These are phyloP conservation scores for Dunckerocampus dactyliophorus DNA, from an alignment of 2,113 vertebrate species.

Conservation along the genomic window DNA sequence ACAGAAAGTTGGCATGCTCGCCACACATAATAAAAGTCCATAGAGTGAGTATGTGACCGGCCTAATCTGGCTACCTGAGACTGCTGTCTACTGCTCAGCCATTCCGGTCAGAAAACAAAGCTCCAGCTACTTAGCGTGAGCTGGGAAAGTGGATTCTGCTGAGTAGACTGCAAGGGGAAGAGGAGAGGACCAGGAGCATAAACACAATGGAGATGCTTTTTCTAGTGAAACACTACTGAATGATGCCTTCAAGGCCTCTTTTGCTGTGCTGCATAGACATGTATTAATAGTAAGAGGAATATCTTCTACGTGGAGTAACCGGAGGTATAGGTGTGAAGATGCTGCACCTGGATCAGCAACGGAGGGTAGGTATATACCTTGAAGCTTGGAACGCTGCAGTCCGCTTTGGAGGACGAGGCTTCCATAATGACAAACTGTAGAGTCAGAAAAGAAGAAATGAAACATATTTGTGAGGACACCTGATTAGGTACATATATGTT, in stretches of 20 bases:
- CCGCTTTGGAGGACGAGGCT: slow-evolving; percentile 16
- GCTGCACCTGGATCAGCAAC: slow-evolving; percentile 43
- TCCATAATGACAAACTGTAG: slow-evolving; percentile 11
- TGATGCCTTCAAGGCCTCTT: slow-evolving; percentile 7
- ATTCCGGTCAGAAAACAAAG: slow-evolving; percentile 61
- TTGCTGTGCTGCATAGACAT: slow-evolving; percentile 11
- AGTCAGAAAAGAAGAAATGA: neutral
- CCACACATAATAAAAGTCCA: neutral
- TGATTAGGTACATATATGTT: too few relatives aligned
- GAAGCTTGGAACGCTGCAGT: slow-evolving; percentile 35
- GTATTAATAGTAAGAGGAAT: neutral
- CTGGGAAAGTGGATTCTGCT: slow-evolving; percentile 62
- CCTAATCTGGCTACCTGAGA: slow-evolving; percentile 57
- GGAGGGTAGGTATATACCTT: slow-evolving; percentile 71
- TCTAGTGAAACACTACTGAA: neutral
- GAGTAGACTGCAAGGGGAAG: slow-evolving; percentile 19
- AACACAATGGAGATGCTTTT: neutral
- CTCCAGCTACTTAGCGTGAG: slow-evolving; percentile 61
- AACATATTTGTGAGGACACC: too few relatives aligned
- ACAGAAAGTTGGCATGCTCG: slow-evolving; percentile 1
- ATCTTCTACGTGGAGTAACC: slow-evolving; percentile 12
- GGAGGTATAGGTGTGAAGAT: slow-evolving; percentile 54
- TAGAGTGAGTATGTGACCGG: slow-evolving; percentile 4
- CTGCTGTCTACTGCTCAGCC: slow-evolving; percentile 33
- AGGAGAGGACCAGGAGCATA: slow-evolving; percentile 10